Percentiles rank a stretch among this genome's conserved stretches.
Conservation (phyloP, 2,113 vertebrate genomes). For the Cephalophus harveyi region DNA sequence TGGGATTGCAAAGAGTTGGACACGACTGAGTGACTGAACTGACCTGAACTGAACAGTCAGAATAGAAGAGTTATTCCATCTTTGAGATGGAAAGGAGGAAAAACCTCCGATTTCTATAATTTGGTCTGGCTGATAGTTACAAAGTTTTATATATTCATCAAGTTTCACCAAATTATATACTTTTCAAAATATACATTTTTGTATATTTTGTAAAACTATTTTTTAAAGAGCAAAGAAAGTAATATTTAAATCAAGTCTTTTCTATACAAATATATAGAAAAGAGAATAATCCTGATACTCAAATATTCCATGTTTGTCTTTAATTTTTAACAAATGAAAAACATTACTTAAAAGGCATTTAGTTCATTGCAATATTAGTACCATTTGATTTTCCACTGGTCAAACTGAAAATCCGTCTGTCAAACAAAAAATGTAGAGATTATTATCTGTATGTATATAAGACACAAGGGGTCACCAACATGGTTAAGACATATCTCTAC, state of each 20-base stretch:
- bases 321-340: background rate
- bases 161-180: background rate
- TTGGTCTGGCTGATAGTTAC: background rate
- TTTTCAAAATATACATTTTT: background rate
- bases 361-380: background rate
- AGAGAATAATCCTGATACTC: background rate
- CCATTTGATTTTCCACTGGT: background rate
- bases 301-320: background rate
- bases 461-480: rapidly evolving
- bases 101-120: background rate
- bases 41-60: background rate
- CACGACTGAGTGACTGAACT: background rate
- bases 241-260: background rate
- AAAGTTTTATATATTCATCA: background rate
- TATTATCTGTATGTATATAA: background rate
- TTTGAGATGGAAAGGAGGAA: background rate
- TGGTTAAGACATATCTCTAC: background rate
- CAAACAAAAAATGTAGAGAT: background rate
- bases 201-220: background rate
- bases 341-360: background rate
- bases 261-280: background rate
- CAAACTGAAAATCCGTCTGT: background rate
- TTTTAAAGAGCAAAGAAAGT: background rate
- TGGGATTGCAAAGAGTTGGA: background rate
- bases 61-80: background rate